Base-by-base conservation (phyloP, 2,113 vertebrate species). In the Ceyx cyanopectus region DNA sequence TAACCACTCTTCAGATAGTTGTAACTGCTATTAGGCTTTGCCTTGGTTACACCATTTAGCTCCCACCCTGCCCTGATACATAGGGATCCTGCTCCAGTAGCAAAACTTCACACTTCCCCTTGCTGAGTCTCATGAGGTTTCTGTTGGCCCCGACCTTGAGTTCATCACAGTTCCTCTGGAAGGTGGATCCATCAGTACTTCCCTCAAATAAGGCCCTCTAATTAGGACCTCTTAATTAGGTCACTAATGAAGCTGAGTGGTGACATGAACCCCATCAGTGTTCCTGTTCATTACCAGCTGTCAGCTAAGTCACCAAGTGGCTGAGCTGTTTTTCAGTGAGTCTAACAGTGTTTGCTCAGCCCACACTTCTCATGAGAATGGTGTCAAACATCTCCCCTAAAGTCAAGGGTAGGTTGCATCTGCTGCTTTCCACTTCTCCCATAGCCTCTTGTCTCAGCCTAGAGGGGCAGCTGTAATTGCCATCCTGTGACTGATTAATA, bases 401-500 rank as follows among this genome's bases (percentile, higher is more conserved):
- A 85, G 66, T 72, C 84, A 81, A 76, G 69, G 69, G 93, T 62
- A 68, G 85, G 60, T 91, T 72, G 74, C 54, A 85, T 80, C 75
- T 92, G 78, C 91, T 4, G 6, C 93, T 84, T 81, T 81, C 66
- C 2, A 9, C 51, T 8, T 82, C 81, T 60, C 81, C 70, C 50
- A 27, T 29, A 87, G 89, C 78, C 72, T 77, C 46, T 66, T 68
- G 37, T 89, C 81, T 95, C 94, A 94, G 81, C 89, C 77, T 89
- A 75, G 77, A 72, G 77, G 48, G 91, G 84, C 89, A 94, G 89
- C 62, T 4, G 4, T 85, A 94, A 89, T 95, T 95, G 75, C 87
- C 82, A 89, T 91, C 79, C 87, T 74, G 50, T 92, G 90, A 82
- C 79, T 92, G 91, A 94, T 91, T 94, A 95, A 94, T 88, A 92